Conservation (phyloP, 2,797 vertebrate genomes). For the Gastrophryne carolinensis region DNA sequence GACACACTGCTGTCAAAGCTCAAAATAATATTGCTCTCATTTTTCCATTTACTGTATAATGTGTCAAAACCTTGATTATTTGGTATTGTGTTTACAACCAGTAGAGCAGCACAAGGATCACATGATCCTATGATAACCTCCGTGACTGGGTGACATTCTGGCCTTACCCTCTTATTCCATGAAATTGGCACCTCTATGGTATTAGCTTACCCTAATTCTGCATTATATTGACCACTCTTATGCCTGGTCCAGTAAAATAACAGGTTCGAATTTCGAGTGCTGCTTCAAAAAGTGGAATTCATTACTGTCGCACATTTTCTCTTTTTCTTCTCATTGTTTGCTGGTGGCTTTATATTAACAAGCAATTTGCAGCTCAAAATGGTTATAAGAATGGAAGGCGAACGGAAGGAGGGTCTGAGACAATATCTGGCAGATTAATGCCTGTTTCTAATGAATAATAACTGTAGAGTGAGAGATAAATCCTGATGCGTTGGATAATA, state of each 20-base stretch:
- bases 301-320: slow-evolving; percentile 15
- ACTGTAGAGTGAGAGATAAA: slow-evolving; percentile 26
- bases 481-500: slow-evolving; percentile 6
- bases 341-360: slow-evolving; percentile 47
- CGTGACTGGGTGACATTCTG: too few relatives aligned
- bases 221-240: background rate
- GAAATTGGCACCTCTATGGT: too few relatives aligned
- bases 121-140: too few relatives aligned
- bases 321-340: slow-evolving; percentile 24
- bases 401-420: slow-evolving; percentile 13
- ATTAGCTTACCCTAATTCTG: background rate
- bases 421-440: slow-evolving; percentile 36
- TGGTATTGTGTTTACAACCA: too few relatives aligned
- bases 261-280: too few relatives aligned
- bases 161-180: background rate
- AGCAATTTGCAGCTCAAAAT: slow-evolving; percentile 53
- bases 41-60: too few relatives aligned
- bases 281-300: background rate
- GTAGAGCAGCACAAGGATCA: too few relatives aligned
- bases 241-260: background rate
- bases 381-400: slow-evolving; percentile 31
- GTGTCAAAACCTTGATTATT: too few relatives aligned
- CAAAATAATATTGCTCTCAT: too few relatives aligned
- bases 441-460: slow-evolving; percentile 38
- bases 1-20: too few relatives aligned